phyloP scores from a whole-genome alignment of 2,113 vertebrate genomes.

The Xerus inauris region DNA sequence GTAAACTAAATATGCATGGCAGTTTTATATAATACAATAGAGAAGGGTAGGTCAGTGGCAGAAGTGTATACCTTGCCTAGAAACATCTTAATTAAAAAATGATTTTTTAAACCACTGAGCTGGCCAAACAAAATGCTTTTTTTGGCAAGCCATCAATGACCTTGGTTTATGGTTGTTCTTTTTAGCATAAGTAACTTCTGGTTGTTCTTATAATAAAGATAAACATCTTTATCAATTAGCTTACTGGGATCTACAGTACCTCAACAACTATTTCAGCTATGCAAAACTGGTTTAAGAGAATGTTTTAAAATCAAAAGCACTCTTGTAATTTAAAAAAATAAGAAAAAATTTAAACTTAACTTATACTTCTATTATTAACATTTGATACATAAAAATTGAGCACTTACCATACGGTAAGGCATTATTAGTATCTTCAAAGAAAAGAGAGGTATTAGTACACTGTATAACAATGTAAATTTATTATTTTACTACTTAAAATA shows the following conservation, averaged over 20 bases:
- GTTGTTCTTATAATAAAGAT: conserved; percentile 15
- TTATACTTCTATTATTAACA: neutral
- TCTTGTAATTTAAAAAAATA: conserved; percentile 41
- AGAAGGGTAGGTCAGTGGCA: neutral
- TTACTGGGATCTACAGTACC: neutral
- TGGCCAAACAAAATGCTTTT: neutral
- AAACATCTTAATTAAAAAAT: neutral
- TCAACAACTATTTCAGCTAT: conserved; percentile 36
- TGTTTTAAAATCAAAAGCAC: conserved; percentile 34
- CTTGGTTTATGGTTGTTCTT: neutral
- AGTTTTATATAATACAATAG: neutral
- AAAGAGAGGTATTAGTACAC: neutral
- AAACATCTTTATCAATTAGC: neutral
- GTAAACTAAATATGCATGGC: neutral
- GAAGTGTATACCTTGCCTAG: neutral
- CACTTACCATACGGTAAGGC: neutral
- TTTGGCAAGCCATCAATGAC: too few species aligned
- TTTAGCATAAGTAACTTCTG: neutral
- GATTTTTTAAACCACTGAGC: neutral
- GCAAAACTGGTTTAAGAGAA: neutral
- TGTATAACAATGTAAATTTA: neutral
- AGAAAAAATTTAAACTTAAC: neutral
- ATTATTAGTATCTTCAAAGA: neutral
- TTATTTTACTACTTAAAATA: conserved; percentile 24
- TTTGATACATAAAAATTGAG: neutral